Base-by-base conservation (phyloP, 2,888 invertebrate genomes). In the Drosophila pseudotakahashii region DNA sequence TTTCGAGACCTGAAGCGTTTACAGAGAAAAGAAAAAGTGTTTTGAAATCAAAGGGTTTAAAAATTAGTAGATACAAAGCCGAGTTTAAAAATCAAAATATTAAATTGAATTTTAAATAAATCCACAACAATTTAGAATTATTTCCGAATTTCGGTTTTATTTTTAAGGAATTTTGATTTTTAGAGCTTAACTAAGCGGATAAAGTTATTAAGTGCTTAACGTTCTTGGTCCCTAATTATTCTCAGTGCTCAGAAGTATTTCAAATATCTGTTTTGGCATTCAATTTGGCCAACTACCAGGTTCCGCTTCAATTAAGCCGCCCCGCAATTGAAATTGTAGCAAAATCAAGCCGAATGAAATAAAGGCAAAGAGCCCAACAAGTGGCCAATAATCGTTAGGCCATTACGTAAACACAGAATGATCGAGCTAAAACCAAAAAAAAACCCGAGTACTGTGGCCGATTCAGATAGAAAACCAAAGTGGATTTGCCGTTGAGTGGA, bases 371-470 rank as follows among this genome's bases (percentile, higher is more conserved):
- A 30, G 48, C 48, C 37, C 42, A 73, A 42, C 44, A 44, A 72
- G 36, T 57, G 72, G 81, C 55, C 75, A 79, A 72, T 79, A 75
- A 80, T 78, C 79, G 58, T 37, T 55, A n/a, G 47, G 36, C 64
- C 73, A 88, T 82, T 82, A 82, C 82, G 82, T 82, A 89, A 82
- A 77, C 89, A 75, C 59, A 89, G 88, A 88, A 89, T 89, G 79
- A 89, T 86, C 69, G 71, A 70, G 81, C 64, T 63, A 60, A 71
- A 63, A 14, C 34, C 44, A 44, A 39, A 45, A 44, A 44, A 61
- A 44, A 60, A n/a, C n/a, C 11, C 58, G 11, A 62, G 30, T 62
- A 75, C 71, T 74, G 54, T 59, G 66, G 69, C 64, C 67, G 73
- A 81, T 76, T 87, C 73, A 68, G 88, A 73, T 84, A 75, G 84